Evolutionary conservation across 2,888 invertebrate species (phyloP).

Genomic region (Lypha dubia): DNA sequence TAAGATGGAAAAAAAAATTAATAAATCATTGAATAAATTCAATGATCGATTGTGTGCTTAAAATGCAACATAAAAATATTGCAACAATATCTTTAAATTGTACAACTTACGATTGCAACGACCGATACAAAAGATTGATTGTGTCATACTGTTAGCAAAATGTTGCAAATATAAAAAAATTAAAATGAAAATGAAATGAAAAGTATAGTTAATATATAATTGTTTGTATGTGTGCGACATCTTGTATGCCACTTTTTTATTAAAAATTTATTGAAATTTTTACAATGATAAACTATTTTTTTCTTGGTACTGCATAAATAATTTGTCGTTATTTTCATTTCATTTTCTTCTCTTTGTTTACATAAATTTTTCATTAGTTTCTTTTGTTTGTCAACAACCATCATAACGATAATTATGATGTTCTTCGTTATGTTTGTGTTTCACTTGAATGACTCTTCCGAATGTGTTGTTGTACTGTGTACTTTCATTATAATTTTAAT

Average conservation of each 20-base stretch:
- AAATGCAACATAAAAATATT: constrained; percentile 2
- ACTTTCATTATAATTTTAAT: too few relatives aligned
- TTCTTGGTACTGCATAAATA: background rate
- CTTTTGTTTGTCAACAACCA: background rate
- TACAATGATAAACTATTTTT: background rate
- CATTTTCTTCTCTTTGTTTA: background rate
- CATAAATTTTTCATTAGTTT: background rate
- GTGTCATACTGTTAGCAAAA: background rate
- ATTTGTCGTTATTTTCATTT: background rate
- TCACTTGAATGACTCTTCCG: background rate
- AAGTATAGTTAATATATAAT: constrained; percentile 2
- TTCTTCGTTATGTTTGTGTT: background rate
- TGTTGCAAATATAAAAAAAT: background rate
- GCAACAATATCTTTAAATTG: background rate
- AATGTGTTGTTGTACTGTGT: background rate
- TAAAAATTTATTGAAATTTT: constrained; percentile 11
- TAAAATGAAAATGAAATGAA: background rate
- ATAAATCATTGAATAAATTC: background rate
- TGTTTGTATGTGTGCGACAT: background rate
- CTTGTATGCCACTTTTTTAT: background rate
- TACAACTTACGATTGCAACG: background rate
- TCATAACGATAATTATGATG: background rate
- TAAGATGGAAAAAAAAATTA: background rate
- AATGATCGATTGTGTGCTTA: constrained; percentile 7
- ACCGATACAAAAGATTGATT: background rate